Base-by-base conservation (phyloP, 2,888 invertebrate species). In the Drosophila affinis region DNA sequence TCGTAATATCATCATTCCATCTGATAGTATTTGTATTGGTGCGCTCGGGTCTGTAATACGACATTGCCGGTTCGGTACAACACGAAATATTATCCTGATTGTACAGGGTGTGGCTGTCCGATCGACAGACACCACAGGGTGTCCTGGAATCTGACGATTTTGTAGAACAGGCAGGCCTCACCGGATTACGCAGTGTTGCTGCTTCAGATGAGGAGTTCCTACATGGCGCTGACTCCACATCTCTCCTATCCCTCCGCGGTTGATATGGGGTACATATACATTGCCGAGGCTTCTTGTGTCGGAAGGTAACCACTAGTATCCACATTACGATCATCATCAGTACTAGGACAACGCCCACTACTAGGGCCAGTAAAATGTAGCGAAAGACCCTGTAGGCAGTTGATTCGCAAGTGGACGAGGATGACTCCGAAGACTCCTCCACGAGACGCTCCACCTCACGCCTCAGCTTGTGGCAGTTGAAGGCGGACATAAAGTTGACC, bases 401-500 rank as follows among this genome's bases (percentile, higher is more conserved):
- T 3, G 39, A 39, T 7, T 39, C n/a, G 39, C 3, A 14, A 1
- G 39, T 39, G 0, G 39, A 7, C 6, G 7, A 14, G 2, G 39
- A 14, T 3, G 39, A 7, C 6, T 3, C 14, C 3, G 14, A 14
- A 9, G 29, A 17, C 24, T 18, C 12, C 27, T 48, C 9, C 6
- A 68, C 34, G 14, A 64, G 46, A 4, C 48, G 61, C 3, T 55
- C 61, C 6, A 87, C 65, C 17, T 67, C 59, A 7, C 71, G 69
- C 9, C 57, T 62, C 14, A 88, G 57, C 10, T 62, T 71, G 49
- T 72, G 64, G 53, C 88, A 88, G n/a, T 88, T 77, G 39, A 54
- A 49, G 47, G 75, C 58, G 21, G 84, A 73, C 67, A 80, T 64
- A 1, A 53, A 44, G 12, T 57, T 62, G 0, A 81, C 64, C n/a